Evolutionary conservation across 2,113 vertebrate species (phyloP).

Genomic region (Pedionomus torquatus): DNA sequence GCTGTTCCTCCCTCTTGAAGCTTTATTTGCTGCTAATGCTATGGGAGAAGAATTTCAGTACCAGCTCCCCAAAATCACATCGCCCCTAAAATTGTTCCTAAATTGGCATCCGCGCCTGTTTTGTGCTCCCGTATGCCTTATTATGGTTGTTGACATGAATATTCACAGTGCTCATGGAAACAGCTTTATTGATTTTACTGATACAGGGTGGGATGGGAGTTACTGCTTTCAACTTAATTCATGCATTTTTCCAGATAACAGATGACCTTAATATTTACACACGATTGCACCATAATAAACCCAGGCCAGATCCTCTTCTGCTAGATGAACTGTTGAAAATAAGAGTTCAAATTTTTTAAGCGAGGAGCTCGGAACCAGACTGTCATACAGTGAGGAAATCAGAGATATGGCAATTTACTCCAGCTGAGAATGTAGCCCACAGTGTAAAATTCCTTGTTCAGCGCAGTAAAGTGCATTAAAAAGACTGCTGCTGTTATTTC

Average conservation of each 20-base stretch:
- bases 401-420: slow-evolving; percentile 36
- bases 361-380: slow-evolving; percentile 8
- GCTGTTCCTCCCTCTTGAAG: neutral
- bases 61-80: neutral
- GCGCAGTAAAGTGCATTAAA: slow-evolving; percentile 26
- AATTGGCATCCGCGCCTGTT: neutral
- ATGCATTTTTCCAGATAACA: slow-evolving; percentile 58
- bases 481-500: slow-evolving; percentile 49
- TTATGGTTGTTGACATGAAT: neutral
- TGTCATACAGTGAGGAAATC: slow-evolving; percentile 3
- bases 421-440: slow-evolving; percentile 37
- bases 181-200: slow-evolving; percentile 43
- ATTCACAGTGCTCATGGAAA: slow-evolving; percentile 1
- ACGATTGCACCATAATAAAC: slow-evolving; percentile 40
- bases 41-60: neutral
- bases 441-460: slow-evolving; percentile 55
- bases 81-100: neutral
- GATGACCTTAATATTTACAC: slow-evolving; percentile 66
- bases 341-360: neutral
- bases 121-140: neutral
- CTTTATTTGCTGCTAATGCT: neutral
- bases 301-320: slow-evolving; percentile 22
- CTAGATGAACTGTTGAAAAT: slow-evolving; percentile 21
- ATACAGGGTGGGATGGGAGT: neutral
- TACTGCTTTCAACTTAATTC: slow-evolving; percentile 58